Conservation (phyloP, 2,888 invertebrate species). For the Apamea epomidion region DNA sequence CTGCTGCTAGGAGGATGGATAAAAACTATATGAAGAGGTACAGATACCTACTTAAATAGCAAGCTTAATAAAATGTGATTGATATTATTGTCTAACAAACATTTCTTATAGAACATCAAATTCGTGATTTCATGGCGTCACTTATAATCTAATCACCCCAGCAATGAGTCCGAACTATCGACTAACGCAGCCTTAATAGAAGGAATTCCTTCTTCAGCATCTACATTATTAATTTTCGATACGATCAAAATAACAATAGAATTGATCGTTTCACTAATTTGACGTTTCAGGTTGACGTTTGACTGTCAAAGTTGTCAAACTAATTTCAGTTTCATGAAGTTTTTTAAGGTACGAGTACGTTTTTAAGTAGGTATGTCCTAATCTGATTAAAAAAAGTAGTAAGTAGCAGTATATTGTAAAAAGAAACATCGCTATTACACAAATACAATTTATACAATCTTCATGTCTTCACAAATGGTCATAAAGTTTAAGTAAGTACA, state of each 20-base stretch:
- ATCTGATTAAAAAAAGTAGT: neutral
- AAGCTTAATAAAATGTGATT: neutral
- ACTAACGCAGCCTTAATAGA: neutral
- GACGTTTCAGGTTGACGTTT: neutral
- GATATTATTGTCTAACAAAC: neutral
- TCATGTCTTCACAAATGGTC: constrained; percentile 28
- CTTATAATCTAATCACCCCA: neutral
- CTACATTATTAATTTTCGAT: neutral
- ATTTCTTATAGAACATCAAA: neutral
- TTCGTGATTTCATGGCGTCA: neutral
- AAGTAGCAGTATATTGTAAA: neutral
- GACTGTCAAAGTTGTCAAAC: neutral
- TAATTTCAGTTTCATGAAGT: neutral
- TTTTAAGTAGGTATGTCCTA: neutral
- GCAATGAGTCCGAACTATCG: neutral
- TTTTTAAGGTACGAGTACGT: neutral
- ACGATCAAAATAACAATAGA: neutral
- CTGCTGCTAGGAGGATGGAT: neutral
- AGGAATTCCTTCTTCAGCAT: neutral
- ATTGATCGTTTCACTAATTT: neutral
- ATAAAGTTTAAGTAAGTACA: constrained; percentile 4
- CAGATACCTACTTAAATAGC: neutral
- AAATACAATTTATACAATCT: constrained; percentile 26
- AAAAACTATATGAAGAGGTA: no score
- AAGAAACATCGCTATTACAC: constrained; percentile 7